Base-by-base conservation (phyloP, 2,888 invertebrate genomes). In the Brenthis ino region DNA sequence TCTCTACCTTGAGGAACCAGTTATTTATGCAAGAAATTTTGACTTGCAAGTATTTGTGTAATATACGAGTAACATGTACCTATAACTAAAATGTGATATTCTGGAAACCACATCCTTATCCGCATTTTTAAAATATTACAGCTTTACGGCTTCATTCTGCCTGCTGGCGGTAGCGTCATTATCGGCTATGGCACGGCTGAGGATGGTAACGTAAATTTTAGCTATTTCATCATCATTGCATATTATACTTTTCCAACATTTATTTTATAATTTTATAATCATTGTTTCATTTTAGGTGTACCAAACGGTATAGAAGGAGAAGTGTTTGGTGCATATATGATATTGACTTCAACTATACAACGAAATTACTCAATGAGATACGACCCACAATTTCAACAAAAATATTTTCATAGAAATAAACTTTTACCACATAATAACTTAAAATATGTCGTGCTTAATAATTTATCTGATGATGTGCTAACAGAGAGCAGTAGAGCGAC, bases 131-230 rank as follows among this genome's bases (percentile, higher is more conserved):
- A 28, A 57, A 43, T 63, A 57, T 94, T 93, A 65, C 88, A 95
- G 95, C 85, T 95, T 57, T 79, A 84, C 55, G 94, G 93, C 1
- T 87, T 91, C 64, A 84, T 91, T 58, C 87, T 96, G 68, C 94
- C 95, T 6, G 89, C 90, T 33, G 93, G 93, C 4, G 95, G 95
- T 11, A 95, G 95, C 76, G 83, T 95, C 6, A 95, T 95, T 11
- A 86, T 96, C n/a, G 96, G 95, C 24, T 95, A 96, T 82, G 95
- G 95, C 75, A 94, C 94, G 75, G 94, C 94, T n/a, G 94, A 94
- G 77, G 94, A 93, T 76, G 94, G 95, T 90, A 94, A 93, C 37
- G 16, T 0, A 3, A 37, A 37, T n/a, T n/a, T 47, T 48, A 37
- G 3, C 14, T 43, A 57, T 37, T 20, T 24, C 13, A 20, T 6